Evolutionary conservation across 2,888 invertebrate species (phyloP), one percentile per base, ranked within the genome.

Genomic region (Rhagophthalmus giganteus): DNA sequence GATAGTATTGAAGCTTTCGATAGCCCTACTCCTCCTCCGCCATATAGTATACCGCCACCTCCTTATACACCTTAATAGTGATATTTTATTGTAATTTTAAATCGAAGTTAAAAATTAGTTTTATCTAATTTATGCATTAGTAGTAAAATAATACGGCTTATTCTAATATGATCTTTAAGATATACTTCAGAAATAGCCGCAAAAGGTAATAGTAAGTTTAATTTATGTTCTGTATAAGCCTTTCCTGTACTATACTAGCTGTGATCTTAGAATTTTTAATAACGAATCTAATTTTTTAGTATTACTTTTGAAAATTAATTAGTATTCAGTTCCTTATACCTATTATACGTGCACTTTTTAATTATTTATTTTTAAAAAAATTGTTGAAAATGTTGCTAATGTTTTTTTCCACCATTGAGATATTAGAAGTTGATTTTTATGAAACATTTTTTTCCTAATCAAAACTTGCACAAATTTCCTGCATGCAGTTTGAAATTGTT

Each of bases 1-100:
- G 82, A 83, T 1, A 76, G 60, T 42, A 37, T 80, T 41, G 83
- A 82, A 57, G 79, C 81, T 0, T 84, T 82, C 62, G 79, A 79
- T 53, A 78, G 80, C 1, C 81, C 80, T 0, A 79, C 81, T 1
- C 81, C 82, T 0, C 79, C 80, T 0, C 81, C 81, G 12, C 73
- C 73, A 7, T 73, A 73, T 50, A 73, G 73, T 33, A 56, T 81
- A 74, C 63, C 78, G 68, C 63, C 77, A 4, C 83, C 83, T 0
- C 83, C 82, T 0, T 84, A 84, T 67, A 78, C 82, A 1, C 83
- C 83, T 56, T 77, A 59, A 27, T 16, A 26, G 20, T 12, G 6
- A 37, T 5, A 3, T 24, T 12, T 12, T 25, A 25, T 24, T 25
- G 13, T 2, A 24, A 37, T 24, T 25, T 37, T 12, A 9, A 8